Percentiles rank a stretch among this genome's conserved stretches.
phyloP scores from a whole-genome alignment of 2,113 vertebrate species.

The Carollia perspicillata region DNA sequence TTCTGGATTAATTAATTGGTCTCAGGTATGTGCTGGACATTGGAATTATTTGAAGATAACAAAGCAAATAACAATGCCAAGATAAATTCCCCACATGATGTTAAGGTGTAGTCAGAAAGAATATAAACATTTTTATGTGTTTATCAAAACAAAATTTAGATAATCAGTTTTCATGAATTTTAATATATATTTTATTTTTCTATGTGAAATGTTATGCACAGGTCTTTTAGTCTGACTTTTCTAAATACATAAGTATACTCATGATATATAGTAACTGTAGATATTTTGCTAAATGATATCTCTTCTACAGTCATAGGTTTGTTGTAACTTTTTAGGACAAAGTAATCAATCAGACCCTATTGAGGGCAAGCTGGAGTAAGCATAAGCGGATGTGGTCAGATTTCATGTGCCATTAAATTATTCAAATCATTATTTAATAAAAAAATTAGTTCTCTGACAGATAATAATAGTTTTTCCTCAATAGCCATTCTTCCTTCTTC shows the following conservation, averaged over 20 bases:
- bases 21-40: neutral
- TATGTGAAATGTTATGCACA: neutral
- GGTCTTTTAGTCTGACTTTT: neutral
- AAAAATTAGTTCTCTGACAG: slow-evolving; percentile 19
- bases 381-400: neutral
- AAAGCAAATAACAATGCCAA: neutral
- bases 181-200: neutral
- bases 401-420: slow-evolving; percentile 23
- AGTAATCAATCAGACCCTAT: neutral
- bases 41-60: neutral
- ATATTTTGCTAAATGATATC: neutral
- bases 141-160: neutral
- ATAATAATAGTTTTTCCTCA: neutral
- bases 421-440: slow-evolving; percentile 41
- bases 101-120: neutral
- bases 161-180: neutral
- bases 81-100: neutral
- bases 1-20: neutral
- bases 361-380: neutral
- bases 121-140: neutral
- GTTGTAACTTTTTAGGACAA: neutral
- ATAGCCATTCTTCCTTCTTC: neutral
- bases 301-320: neutral
- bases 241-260: neutral
- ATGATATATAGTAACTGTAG: neutral